phyloP scores from a whole-genome alignment of 2,113 vertebrate species.

The Pterocles burchelli region DNA sequence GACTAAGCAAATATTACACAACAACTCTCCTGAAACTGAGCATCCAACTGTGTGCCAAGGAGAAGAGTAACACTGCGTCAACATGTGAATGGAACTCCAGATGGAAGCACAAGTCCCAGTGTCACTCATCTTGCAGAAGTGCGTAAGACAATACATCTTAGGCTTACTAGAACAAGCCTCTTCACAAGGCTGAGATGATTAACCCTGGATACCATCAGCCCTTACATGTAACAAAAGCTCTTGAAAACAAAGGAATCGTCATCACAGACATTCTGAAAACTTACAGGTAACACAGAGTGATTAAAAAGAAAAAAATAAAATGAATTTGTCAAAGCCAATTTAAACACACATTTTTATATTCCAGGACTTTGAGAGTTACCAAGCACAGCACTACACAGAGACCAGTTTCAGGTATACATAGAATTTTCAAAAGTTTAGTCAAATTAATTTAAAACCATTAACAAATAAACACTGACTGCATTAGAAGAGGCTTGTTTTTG shows the following conservation, averaged over 20 bases:
- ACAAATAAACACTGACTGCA: background rate
- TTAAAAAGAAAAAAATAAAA: background rate
- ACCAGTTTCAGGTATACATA: background rate
- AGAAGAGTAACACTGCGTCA: background rate
- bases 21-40: background rate
- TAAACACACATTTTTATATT: background rate
- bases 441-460: background rate
- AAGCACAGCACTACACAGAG: background rate
- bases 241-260: background rate
- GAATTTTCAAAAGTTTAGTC: background rate
- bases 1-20: background rate
- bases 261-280: background rate
- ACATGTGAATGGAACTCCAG: background rate
- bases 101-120: background rate
- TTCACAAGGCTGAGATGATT: background rate
- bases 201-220: background rate
- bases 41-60: background rate
- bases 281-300: background rate
- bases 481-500: background rate
- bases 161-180: background rate
- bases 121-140: background rate
- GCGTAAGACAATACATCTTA: accelerated
- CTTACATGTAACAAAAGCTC: background rate
- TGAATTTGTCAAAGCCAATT: background rate
- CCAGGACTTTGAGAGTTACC: background rate